Evolutionary conservation across 2,888 invertebrate species (phyloP), one percentile per base, ranked within the genome.

Genomic region (Archips crataeganus): DNA sequence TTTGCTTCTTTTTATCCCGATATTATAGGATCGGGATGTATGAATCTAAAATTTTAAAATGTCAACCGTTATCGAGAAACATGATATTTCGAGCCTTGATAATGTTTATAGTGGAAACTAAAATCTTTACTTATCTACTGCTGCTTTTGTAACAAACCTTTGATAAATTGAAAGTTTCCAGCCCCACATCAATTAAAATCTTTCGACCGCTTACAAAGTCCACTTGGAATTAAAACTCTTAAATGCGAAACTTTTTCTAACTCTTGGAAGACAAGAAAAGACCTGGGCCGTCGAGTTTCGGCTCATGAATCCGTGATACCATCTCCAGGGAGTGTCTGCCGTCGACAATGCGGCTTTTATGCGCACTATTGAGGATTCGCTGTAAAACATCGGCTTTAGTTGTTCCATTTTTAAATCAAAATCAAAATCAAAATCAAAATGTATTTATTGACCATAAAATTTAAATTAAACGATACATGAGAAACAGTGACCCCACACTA

Each of bases 281-380:
- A 76, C 76, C 76, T 78, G 77, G 32, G 49, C 69, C 59, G 69
- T 75, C 75, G 77, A 77, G 79, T 75, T 72, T 75, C 80, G 77
- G 75, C 73, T 80, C 79, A 76, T 79, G 79, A 81, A 82, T 79
- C 74, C 69, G 70, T 71, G 67, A 75, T 66, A 59, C 65, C 42
- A 57, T 77, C 80, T 71, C 73, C 4, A 5, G 69, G 57, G 73
- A 59, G 66, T 51, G 73, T 54, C 67, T 60, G 61, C 64, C 49
- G 42, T 47, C 63, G 70, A 42, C 63, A 67, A 36, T 71, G 49
- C 61, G 65, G 62, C 45, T 67, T 68, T 75, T 70, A 42, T 54
- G 51, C 62, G 45, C 11, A 42, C 74, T 60, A 54, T 68, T 64
- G 67, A 49, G 74, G 23, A 54, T 54, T 61, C 67, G 57, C 32